These are phyloP conservation scores for Volucella zonaria DNA, from an alignment of 2,888 invertebrate genomes.

Conservation along the genomic window DNA sequence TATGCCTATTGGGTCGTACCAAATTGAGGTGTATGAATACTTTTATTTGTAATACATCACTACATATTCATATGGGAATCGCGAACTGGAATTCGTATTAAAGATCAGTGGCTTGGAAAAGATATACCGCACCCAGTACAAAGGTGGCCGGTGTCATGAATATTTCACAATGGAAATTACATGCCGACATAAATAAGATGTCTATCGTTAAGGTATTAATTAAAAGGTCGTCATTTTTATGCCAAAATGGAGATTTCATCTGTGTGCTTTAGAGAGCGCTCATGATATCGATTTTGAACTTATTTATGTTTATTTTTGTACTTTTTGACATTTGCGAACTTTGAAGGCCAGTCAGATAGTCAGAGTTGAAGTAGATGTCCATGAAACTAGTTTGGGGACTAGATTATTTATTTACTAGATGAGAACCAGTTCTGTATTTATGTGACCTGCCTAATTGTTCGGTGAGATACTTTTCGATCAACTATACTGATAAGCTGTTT, in stretches of 20 bases:
- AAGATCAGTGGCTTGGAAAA: not conserved
- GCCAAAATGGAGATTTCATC: not conserved
- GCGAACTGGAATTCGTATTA: not conserved
- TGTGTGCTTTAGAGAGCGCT: not conserved
- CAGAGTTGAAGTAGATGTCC: not conserved
- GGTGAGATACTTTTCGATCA: too few relatives aligned
- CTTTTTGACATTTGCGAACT: not conserved
- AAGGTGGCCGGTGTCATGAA: not conserved
- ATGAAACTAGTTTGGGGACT: not conserved
- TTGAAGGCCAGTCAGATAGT: not conserved
- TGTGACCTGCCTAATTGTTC: too few relatives aligned
- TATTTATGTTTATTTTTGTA: not conserved
- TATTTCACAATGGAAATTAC: not conserved
- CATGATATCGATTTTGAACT: not conserved
- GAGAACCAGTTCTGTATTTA: too few relatives aligned
- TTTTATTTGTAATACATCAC: not conserved
- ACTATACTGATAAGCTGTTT: too few relatives aligned
- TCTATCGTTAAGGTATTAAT: conserved; percentile 6
- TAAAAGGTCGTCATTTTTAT: not conserved
- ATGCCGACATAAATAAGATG: not conserved
- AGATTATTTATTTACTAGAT: not conserved
- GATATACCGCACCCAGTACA: conserved; percentile 7
- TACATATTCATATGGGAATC: not conserved
- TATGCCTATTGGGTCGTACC: not conserved
- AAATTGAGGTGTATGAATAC: not conserved